Evolutionary conservation across 2,113 vertebrate genomes (phyloP), one percentile per base, ranked within the genome.

Genomic region (Thamnophis sirtalis): DNA sequence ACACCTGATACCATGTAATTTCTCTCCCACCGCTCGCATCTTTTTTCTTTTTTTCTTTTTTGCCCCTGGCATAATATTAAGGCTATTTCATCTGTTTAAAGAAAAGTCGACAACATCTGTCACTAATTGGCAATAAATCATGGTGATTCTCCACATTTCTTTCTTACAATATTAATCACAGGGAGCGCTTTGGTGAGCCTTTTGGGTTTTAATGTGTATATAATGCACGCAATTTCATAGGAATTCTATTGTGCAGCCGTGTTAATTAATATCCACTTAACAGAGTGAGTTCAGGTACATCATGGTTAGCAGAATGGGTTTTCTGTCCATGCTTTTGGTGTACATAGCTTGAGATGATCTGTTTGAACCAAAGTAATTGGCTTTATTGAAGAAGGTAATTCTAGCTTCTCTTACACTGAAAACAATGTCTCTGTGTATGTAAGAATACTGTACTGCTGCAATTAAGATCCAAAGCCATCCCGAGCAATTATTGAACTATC

Each of bases 231-330:
- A 95, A 96, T 91, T 96, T 95, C 88, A 43, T 84, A 95, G 80
- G 90, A 96, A 94, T 96, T 95, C 93, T 84, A 92, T 95, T 97
- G 90, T 95, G 95, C 97, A 96, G 96, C 96, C 96, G 93, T 94
- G 91, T 93, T 96, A 96, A 96, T 97, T 96, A 97, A 97, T 94
- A 93, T 95, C 92, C 0, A 28, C 87, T 96, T 96, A 96, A 94
- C 95, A 88, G 38, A 92, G 91, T 95, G 93, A 94, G 96, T 80
- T 90, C 89, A 93, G 95, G 87, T 93, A 92, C 58, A 93, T 92
- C 94, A 96, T 92, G 93, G 92, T 96, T 94, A 94, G 84, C 24
- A 93, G 94, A 93, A 84, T 90, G 80, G 58, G 21, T 96, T 96
- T 93, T 92, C 89, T 86, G 88, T 90, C 49, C 93, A 51, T 95